Evolutionary conservation across 2,888 invertebrate species (phyloP).

Genomic region (Lasioglossum marginatum): DNA sequence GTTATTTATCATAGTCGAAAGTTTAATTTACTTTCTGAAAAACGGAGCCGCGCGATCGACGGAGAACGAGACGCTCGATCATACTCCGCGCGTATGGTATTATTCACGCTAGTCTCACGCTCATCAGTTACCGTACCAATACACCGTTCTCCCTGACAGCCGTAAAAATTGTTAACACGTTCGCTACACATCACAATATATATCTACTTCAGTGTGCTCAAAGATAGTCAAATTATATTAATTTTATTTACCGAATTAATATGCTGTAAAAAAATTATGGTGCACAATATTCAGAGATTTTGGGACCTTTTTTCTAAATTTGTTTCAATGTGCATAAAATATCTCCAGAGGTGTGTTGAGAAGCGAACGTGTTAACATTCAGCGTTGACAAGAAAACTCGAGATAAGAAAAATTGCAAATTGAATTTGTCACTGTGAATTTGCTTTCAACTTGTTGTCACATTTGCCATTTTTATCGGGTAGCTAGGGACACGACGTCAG

Average conservation of each 20-base stretch:
- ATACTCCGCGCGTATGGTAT: conserved; percentile 40
- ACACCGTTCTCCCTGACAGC: neutral
- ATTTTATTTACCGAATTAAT: too few species aligned
- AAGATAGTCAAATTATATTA: neutral
- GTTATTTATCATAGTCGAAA: conserved; percentile 2
- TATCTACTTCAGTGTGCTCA: too few species aligned
- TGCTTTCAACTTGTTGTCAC: too few species aligned
- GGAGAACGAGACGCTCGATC: conserved; percentile 27
- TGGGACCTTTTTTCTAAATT: too few species aligned
- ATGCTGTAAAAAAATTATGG: too few species aligned
- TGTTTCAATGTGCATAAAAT: too few species aligned
- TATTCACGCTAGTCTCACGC: conserved; percentile 78
- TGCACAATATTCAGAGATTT: too few species aligned
- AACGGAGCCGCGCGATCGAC: neutral
- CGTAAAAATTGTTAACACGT: conserved; percentile 42
- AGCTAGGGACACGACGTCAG: neutral
- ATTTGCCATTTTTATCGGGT: neutral
- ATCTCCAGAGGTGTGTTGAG: too few species aligned
- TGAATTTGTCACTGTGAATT: too few species aligned
- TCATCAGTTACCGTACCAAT: conserved; percentile 61
- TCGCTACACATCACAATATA: too few species aligned
- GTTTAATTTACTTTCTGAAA: conserved; percentile 11
- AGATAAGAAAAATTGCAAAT: neutral
- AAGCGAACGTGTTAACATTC: neutral
- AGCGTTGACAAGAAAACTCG: neutral